Evolutionary conservation across 2,113 vertebrate genomes (phyloP), one percentile per base, ranked within the genome.

Genomic region (Pedetes capensis): DNA sequence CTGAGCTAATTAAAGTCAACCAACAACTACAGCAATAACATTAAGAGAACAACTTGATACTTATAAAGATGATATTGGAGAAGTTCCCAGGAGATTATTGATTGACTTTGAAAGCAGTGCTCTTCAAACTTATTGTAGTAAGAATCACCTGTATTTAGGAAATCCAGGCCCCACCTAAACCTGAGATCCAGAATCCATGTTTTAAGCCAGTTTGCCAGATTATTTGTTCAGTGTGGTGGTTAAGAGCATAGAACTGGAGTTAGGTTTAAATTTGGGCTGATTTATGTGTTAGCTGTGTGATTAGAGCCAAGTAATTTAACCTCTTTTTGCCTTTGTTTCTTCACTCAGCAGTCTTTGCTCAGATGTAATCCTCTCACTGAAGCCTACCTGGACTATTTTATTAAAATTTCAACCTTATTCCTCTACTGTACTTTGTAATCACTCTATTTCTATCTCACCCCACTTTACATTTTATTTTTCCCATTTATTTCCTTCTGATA

Each of bases 401-500:
- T 86, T 87, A 71, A 93, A 87, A 76, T 61, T 53, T 5, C 12
- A 91, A 47, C 22, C 3, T 16, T 72, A 51, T 74, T 14, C 37
- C 17, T 11, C 18, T 89, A 39, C 22, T 37, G 6, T 74, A 39
- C 17, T 20, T 9, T 4, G 16, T 34, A 44, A 2, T 25, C 6
- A 16, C 0, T 18, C 44, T 78, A 53, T 44, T n/a, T 80, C 89
- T 75, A 64, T 75, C 6, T 94, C 75, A 87, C 2, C 32, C 44
- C 74, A 10, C 7, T 81, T 22, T 63, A 79, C 11, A 57, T 72
- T 91, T 93, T 76, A 51, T 91, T 94, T 76, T 92, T 88, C 42
- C 39, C 29, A 82, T 39, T 95, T 89, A 78, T 90, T 95, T 87
- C 37, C n/a, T 79, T 57, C 34, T 74, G 63, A 87, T 18, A n/a